Evolutionary conservation across 2,113 vertebrate species (phyloP).

Genomic region (Urocitellus parryii): DNA sequence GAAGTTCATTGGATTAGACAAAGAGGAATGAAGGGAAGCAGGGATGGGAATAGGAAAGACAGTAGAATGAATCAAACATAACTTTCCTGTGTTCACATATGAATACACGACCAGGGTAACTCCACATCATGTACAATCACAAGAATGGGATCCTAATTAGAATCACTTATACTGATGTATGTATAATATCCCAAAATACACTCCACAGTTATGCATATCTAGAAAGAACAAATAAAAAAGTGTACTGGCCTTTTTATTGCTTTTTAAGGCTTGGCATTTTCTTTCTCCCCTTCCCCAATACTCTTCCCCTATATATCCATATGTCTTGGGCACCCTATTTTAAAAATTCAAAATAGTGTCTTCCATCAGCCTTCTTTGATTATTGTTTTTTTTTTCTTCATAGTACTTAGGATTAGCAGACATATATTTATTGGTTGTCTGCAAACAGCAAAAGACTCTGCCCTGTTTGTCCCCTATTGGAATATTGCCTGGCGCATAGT

Average conservation of each 20-base stretch:
- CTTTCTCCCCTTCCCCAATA: not conserved
- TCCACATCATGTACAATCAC: too few relatives aligned
- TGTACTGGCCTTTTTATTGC: not conserved
- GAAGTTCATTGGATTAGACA: too few relatives aligned
- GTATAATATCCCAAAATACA: too few relatives aligned
- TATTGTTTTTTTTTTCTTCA: not conserved
- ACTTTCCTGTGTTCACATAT: too few relatives aligned
- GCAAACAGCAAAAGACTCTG: not conserved
- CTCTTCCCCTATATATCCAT: not conserved
- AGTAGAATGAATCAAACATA: too few relatives aligned
- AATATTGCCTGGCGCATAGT: not conserved
- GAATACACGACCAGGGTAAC: too few relatives aligned
- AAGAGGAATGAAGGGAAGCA: too few relatives aligned
- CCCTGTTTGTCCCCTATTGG: not conserved
- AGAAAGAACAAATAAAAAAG: too few relatives aligned
- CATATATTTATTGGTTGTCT: not conserved
- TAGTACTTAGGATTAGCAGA: not conserved
- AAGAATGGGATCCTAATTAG: too few relatives aligned
- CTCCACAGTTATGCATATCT: too few relatives aligned
- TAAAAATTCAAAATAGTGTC: not conserved
- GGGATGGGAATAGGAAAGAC: too few relatives aligned
- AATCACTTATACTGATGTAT: too few relatives aligned
- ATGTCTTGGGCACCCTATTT: not conserved
- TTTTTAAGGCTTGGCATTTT: not conserved
- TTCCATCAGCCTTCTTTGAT: not conserved